These are phyloP conservation scores for Apostichopus leukothele DNA, from an alignment of 53 echinoderm and acorn worm species.

Conservation along the genomic window DNA sequence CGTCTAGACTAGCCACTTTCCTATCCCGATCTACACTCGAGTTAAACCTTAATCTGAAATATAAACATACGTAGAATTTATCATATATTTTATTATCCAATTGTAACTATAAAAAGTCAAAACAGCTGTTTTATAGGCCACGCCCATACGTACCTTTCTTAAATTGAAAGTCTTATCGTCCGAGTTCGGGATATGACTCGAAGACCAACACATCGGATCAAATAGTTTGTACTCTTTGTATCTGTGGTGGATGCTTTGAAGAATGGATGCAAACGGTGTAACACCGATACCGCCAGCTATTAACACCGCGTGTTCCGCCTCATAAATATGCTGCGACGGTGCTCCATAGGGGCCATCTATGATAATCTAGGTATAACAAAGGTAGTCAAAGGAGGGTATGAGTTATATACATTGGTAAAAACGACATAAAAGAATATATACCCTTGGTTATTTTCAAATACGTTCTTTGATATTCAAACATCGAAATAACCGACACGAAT, in stretches of 20 bases:
- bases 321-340: conserved; percentile 93
- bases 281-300: conserved; percentile 93
- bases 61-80: no score
- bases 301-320: conserved; percentile 90
- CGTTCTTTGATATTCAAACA: neutral
- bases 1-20: no score
- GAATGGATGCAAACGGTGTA: conserved; percentile 94
- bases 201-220: conserved; percentile 67
- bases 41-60: no score
- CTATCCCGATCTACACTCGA: no score
- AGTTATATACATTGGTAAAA: neutral
- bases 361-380: conserved; percentile 58
- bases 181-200: conserved; percentile 42
- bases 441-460: neutral
- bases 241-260: conserved; percentile 90
- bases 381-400: no score
- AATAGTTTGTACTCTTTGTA: conserved; percentile 79
- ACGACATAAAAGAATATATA: neutral
- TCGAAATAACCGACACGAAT: no score
- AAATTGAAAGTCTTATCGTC: conserved; percentile 28
- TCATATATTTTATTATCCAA: no score
- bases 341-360: conserved; percentile 95
- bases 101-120: no score
- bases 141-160: conserved; percentile 20
- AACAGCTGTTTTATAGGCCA: no score